Evolutionary conservation across 2,113 vertebrate species (phyloP).

Genomic region (Cyprinodon variegatus): DNA sequence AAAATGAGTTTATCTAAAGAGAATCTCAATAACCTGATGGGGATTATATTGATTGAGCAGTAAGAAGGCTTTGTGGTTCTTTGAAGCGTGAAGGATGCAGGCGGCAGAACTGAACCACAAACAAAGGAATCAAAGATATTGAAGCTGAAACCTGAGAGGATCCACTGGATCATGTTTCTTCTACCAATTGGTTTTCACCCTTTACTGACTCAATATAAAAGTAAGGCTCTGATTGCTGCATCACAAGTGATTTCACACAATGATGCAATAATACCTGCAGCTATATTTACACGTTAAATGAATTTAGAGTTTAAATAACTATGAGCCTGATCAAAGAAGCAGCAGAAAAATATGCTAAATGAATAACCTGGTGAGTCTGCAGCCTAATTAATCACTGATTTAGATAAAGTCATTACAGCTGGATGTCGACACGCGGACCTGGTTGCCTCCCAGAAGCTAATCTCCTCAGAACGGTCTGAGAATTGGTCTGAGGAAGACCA

Average conservation of each 20-base stretch:
- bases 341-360: not conserved
- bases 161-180: too few relatives aligned
- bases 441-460: constrained; percentile 22
- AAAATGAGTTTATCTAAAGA: not conserved
- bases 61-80: too few relatives aligned
- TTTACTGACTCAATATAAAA: not conserved
- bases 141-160: too few relatives aligned
- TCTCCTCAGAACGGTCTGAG: constrained; percentile 27
- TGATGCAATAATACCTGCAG: not conserved
- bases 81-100: too few relatives aligned
- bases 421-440: not conserved
- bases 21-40: too few relatives aligned
- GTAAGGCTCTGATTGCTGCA: not conserved
- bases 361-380: not conserved
- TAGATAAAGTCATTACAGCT: not conserved
- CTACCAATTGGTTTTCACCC: not conserved
- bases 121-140: too few relatives aligned
- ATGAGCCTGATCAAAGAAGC: not conserved
- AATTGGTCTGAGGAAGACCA: constrained; percentile 58
- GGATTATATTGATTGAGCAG: too few relatives aligned
- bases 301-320: not conserved
- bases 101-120: too few relatives aligned
- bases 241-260: too few relatives aligned
- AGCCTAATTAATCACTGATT: not conserved
- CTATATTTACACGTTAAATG: not conserved